These are phyloP conservation scores for Peromyscus aztecus DNA, from an alignment of 2,797 vertebrate species.

Conservation along the genomic window DNA sequence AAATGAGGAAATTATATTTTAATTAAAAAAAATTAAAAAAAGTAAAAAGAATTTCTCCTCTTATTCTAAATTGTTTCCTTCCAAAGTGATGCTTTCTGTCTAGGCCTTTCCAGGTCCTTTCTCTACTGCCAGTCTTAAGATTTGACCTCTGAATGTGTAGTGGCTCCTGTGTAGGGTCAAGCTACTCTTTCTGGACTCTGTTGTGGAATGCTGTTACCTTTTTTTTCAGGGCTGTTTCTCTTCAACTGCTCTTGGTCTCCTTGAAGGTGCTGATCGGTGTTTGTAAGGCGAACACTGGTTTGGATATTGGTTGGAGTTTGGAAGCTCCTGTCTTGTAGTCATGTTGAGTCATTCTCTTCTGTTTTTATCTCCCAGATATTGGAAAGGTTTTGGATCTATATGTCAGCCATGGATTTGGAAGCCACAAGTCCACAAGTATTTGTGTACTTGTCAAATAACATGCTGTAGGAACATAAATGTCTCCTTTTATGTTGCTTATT, in stretches of 20 bases:
- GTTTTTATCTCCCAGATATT: neutral
- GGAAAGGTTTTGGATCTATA: neutral
- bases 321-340: neutral
- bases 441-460: neutral
- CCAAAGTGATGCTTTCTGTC: neutral
- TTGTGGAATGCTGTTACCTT: too few species aligned
- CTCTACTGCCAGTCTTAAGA: neutral
- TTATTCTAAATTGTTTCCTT: neutral
- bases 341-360: neutral
- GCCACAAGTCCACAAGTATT: neutral
- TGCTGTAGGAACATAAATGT: neutral
- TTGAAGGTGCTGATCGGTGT: neutral
- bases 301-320: neutral
- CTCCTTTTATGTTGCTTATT: neutral
- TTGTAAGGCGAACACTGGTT: neutral
- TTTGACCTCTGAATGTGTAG: neutral
- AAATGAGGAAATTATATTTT: neutral
- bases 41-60: neutral
- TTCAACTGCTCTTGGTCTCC: neutral
- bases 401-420: neutral
- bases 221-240: neutral
- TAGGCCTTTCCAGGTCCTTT: neutral
- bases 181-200: neutral
- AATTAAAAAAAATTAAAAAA: neutral
- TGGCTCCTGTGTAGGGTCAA: fast-evolving